Evolutionary conservation across 1,140 invertebrate species (phyloP).

Genomic region (Drosophila teissieri): DNA sequence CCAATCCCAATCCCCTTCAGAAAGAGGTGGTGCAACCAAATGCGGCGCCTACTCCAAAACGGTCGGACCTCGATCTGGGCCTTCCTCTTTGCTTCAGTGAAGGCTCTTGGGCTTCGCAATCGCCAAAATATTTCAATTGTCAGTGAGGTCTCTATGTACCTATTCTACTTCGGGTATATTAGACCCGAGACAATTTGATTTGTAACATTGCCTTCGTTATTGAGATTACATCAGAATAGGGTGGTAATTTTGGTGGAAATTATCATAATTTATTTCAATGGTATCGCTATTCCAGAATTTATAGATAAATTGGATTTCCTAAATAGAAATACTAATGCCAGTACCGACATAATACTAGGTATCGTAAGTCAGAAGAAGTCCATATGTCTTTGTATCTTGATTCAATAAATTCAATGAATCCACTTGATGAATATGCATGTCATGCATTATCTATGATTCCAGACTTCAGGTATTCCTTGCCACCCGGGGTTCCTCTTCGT

Average conservation of each 20-base stretch:
- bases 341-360: background rate
- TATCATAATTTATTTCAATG: too few relatives aligned
- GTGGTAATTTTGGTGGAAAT: too few relatives aligned
- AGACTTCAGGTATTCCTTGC: background rate
- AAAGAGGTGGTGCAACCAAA: slow-evolving; percentile 24
- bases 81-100: slow-evolving; percentile 7
- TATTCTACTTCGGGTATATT: background rate
- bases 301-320: too few relatives aligned
- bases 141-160: slow-evolving; percentile 23
- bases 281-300: too few relatives aligned
- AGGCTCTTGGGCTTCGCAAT: slow-evolving; percentile 62
- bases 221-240: too few relatives aligned
- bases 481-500: background rate
- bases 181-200: background rate
- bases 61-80: slow-evolving; percentile 22
- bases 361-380: background rate
- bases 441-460: slow-evolving; percentile 7
- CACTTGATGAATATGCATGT: slow-evolving; percentile 11
- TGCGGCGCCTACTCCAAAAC: slow-evolving; percentile 18
- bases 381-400: too few relatives aligned
- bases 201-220: too few relatives aligned
- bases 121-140: slow-evolving; percentile 67
- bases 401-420: background rate
- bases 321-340: too few relatives aligned
- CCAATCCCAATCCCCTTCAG: slow-evolving; percentile 9